Base-by-base conservation (phyloP, 2,113 vertebrate species). In the Sakesphorus luctuosus region DNA sequence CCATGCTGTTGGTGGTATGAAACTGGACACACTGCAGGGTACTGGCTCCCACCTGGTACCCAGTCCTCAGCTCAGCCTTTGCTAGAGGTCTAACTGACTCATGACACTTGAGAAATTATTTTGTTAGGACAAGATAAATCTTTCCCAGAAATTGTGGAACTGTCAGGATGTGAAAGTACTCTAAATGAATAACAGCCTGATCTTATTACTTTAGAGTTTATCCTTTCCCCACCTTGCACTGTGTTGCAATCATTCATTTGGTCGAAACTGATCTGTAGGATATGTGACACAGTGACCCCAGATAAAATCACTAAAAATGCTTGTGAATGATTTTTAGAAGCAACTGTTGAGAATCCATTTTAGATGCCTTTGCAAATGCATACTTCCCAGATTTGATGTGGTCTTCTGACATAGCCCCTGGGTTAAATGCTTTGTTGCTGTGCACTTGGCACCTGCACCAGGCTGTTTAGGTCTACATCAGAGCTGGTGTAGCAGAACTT, bases 21-120 rank as follows among this genome's bases (percentile, higher is more conserved):
- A 38, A 13, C 0, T 0, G 3, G 47, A 58, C 25, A 33, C 28
- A 11, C 4, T 0, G 0, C 5, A 1, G 66, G 28, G 13, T 40
- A 35, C 38, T 33, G 11, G 15, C 67, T 66, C 59, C 61, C 6
- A 3, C 19, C 69, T n/a, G 44, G 31, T 68, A 35, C 43, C 16
- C 3, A 2, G 7, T 73, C 38, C 77, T 63, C 89, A 72, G 25
- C 52, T 50, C 55, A 73, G 58, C 67, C 40, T 56, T 76, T 10
- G 3, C 40, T 31, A 7, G 24, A 35, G 24, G 62, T 47, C 56
- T 9, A 2, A 17, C 61, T 63, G 21, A 78, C 56, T 44, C 47
- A 3, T 77, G 80, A 36, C 72, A 68, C 76, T 65, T 89, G 68
- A 88, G 40, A 93, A 96, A 44, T 89, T 0, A 9, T 52, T 94